Conservation (phyloP, 2,888 invertebrate genomes). For the Caenorhabditis angaria region DNA sequence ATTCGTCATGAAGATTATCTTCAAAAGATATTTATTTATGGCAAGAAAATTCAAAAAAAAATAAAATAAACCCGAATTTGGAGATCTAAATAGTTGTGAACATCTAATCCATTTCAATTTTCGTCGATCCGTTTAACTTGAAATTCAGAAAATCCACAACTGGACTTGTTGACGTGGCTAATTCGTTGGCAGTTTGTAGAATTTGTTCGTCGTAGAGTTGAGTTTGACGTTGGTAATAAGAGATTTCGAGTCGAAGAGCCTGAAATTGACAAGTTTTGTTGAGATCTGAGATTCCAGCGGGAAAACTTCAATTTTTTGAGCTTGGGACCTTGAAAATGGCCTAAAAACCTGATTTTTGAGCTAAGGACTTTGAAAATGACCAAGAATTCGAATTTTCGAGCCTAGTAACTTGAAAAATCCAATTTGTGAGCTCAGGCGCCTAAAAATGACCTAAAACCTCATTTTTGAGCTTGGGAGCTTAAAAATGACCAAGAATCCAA, state of each 20-base stretch:
- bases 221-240: slow-evolving; percentile 30
- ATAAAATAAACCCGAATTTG: not conserved
- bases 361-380: too few species aligned
- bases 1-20: too few species aligned
- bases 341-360: not conserved
- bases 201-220: slow-evolving; percentile 30
- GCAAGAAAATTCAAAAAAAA: not conserved
- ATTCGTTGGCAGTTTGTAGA: not conserved
- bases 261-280: not conserved
- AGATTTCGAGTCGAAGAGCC: slow-evolving; percentile 40
- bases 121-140: not conserved
- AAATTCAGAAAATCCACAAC: not conserved
- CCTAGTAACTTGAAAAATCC: too few species aligned
- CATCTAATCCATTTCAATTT: not conserved
- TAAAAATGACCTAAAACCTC: too few species aligned
- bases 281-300: not conserved
- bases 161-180: not conserved
- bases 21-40: too few species aligned
- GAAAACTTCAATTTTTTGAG: not conserved
- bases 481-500: not conserved
- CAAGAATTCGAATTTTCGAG: too few species aligned
- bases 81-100: not conserved
- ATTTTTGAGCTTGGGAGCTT: too few species aligned
- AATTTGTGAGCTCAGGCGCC: not conserved
- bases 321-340: not conserved